Percentiles rank a stretch among this genome's conserved stretches.
These are phyloP conservation scores for Eumaeus atala DNA, from an alignment of 1,140 invertebrate genomes.

Conservation along the genomic window DNA sequence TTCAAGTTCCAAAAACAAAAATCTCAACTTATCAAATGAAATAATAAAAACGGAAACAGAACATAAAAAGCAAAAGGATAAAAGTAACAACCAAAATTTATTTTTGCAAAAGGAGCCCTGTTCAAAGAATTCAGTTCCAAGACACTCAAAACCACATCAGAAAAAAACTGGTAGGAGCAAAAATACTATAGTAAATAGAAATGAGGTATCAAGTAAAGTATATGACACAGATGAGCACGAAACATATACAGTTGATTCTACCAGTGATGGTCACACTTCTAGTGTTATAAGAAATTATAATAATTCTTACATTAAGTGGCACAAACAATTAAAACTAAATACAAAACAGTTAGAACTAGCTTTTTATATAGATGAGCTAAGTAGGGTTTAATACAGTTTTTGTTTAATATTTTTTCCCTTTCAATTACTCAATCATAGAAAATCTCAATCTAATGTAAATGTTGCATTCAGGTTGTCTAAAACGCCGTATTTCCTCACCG, in stretches of 20 bases:
- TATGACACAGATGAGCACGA: background rate
- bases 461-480: no score
- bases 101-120: background rate
- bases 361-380: slow-evolving; percentile 43
- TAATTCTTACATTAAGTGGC: slow-evolving; percentile 41
- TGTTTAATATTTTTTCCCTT: no score
- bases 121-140: background rate
- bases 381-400: background rate
- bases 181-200: background rate
- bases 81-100: background rate
- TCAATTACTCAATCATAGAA: no score
- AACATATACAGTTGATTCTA: slow-evolving; percentile 1
- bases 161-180: background rate
- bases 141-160: background rate
- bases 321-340: slow-evolving; percentile 38
- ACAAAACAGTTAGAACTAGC: slow-evolving; percentile 39
- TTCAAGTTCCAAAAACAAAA: slow-evolving; percentile 24
- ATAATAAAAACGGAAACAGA: slow-evolving; percentile 2
- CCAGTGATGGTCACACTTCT: background rate
- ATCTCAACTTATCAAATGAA: background rate
- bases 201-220: background rate
- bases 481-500: no score
- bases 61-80: slow-evolving; percentile 12
- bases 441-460: no score
- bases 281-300: background rate